Evolutionary conservation across 2,797 vertebrate genomes (phyloP), one percentile per base, ranked within the genome.

Genomic region (Enteromius thamalakanensis): DNA sequence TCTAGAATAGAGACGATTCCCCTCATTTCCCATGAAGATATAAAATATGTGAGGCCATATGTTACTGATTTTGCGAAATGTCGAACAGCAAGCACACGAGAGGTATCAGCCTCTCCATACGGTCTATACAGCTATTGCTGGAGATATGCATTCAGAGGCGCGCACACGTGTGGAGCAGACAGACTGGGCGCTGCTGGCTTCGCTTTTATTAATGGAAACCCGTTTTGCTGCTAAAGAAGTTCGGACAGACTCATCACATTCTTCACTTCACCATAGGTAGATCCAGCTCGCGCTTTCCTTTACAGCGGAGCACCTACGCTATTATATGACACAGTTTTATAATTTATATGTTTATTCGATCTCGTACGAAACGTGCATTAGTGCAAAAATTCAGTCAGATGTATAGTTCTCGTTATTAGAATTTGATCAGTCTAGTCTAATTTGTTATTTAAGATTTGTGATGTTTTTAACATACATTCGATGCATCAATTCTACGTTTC

Each of bases 91-190:
- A 62, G 79, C 80, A 58, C 58, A 32, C 26, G 1, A 60, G 77
- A 64, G 51, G 75, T 75, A 64, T 75, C 67, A 76, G 78, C 51
- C 77, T 80, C 62, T 64, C 53, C 19, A 29, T 72, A 78, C 47
- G 72, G 26, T 68, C 60, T 58, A 78, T 60, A 23, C 85, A 75
- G 78, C 34, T 60, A 26, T 79, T 37, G 79, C 68, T 83, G 79
- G 49, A 79, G 72, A 87, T 65, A 47, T 85, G 71, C 85, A 76
- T 84, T 86, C 81, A 85, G 77, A 26, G 64, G 53, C 32, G 81
- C 71, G 84, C 91, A 91, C 94, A 93, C 91, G 88, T 92, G 92
- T 85, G 89, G 85, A 80, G 81, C 93, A 94, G 90, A 92, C 87
- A 74, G 42, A 89, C 88, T 78, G 86, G 75, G 81, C 86, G 82